Conservation (phyloP, 2,888 invertebrate genomes). For the Chesias legatella region DNA sequence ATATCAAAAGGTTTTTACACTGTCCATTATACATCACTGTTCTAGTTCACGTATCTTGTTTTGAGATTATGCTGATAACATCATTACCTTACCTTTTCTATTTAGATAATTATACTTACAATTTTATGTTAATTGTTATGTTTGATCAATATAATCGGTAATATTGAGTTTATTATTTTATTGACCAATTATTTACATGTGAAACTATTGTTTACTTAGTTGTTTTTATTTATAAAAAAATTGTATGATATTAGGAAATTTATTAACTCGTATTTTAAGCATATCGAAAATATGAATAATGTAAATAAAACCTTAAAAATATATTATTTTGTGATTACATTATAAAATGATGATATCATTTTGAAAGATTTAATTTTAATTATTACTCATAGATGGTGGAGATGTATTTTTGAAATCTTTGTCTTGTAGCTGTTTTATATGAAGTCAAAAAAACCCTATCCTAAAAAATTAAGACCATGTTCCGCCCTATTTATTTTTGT, state of each 20-base stretch:
- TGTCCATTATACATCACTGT: constrained; percentile 41
- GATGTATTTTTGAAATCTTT: constrained; percentile 46
- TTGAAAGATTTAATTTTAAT: constrained; percentile 29
- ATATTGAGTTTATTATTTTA: constrained; percentile 59
- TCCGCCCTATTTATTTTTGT: constrained; percentile 26
- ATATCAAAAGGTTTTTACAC: constrained; percentile 2
- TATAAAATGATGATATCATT: constrained; percentile 15
- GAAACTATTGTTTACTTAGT: constrained; percentile 39
- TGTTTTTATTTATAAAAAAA: constrained; percentile 67
- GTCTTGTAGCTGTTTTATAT: constrained; percentile 16
- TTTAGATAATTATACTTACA: constrained; percentile 26
- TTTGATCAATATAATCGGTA: constrained; percentile 64
- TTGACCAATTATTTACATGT: constrained; percentile 60
- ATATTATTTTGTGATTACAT: constrained; percentile 47
- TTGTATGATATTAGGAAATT: constrained; percentile 58
- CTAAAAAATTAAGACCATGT: constrained; percentile 18
- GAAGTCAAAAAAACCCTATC: constrained; percentile 21
- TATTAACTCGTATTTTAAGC: constrained; percentile 57
- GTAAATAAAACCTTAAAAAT: constrained; percentile 61
- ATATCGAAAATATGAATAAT: constrained; percentile 61
- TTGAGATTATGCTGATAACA: constrained; percentile 66
- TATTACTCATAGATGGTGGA: constrained; percentile 19
- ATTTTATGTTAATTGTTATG: constrained; percentile 72
- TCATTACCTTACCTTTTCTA: constrained; percentile 36
- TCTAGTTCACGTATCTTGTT: constrained; percentile 36